phyloP scores from a whole-genome alignment of 2,113 vertebrate genomes.

The Hypomesus transpacificus region DNA sequence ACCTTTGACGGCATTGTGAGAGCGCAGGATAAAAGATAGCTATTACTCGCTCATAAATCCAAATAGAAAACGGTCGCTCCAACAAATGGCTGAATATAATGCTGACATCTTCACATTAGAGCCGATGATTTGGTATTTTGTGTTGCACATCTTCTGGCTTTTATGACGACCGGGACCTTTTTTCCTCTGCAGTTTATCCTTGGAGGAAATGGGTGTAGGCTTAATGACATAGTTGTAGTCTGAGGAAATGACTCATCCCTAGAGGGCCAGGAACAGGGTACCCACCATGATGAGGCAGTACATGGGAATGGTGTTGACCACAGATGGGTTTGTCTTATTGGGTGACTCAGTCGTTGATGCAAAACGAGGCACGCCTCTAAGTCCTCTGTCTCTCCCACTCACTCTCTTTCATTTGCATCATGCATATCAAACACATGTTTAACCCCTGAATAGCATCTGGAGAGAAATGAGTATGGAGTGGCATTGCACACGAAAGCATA shows the following conservation, averaged over 20 bases:
- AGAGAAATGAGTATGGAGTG: background rate
- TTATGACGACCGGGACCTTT: constrained; percentile 57
- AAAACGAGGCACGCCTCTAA: background rate
- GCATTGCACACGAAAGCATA: background rate
- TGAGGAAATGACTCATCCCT: constrained; percentile 43
- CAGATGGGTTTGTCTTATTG: constrained; percentile 16
- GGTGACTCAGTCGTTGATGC: constrained; percentile 26
- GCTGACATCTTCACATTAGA: constrained; percentile 72
- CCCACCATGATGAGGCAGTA: constrained; percentile 36
- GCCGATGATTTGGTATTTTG: constrained; percentile 71
- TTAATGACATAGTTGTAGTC: constrained; percentile 61
- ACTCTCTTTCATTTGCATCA: constrained; percentile 10
- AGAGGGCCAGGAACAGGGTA: constrained; percentile 24
- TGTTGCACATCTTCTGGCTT: constrained; percentile 66
- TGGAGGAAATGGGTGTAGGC: constrained; percentile 57
- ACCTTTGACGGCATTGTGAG: constrained; percentile 59
- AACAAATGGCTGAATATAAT: constrained; percentile 71
- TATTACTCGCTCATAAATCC: constrained; percentile 77
- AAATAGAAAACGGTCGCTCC: constrained; percentile 71
- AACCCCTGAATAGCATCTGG: background rate
- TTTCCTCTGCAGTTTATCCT: constrained; percentile 67
- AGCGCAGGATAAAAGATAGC: constrained; percentile 75
- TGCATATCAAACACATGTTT: constrained; percentile 2
- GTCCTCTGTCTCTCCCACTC: too few relatives aligned
- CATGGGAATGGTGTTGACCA: constrained; percentile 33